Evolutionary conservation across 37 sponge, comb jelly and placozoan genomes (phyloP), one percentile per base, ranked within the genome.

Genomic region (Ephydatia muelleri): DNA sequence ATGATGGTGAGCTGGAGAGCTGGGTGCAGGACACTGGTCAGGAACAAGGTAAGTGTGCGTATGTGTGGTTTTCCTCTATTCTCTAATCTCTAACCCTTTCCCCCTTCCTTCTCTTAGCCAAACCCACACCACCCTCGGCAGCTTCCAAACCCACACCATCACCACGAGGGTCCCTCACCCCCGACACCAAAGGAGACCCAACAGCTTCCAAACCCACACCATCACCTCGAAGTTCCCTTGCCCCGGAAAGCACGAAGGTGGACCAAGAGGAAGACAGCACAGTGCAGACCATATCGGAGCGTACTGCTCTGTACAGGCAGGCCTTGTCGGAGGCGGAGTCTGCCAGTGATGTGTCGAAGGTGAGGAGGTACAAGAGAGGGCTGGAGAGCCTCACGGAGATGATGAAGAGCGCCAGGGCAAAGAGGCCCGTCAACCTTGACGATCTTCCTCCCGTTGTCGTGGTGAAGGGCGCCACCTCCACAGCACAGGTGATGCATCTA

Each of bases 291-390:
- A 64, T 92, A 22, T 48, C 65, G 2, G 93, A 85, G 40, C 72
- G 93, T 47, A 33, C 84, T 49, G 69, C 39, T 33, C 32, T 89
- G 84, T 93, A 93, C 40, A 28, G 83, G 75, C 69, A 77, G 49
- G 95, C 87, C 6, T 37, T 92, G 32, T 38, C 33, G 57, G 80
- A 72, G 33, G 89, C 95, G 0, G 80, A 94, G 80, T 36, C 29
- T 0, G 81, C 57, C 1, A 86, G 89, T 5, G 93, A 92, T 12
- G 32, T 74, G 25, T 81, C 91, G 19, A 95, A 95, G 86, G 79
- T 49, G 9, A 79, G 93, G 21, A 70, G 96, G 16, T 93, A 90
- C 87, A 87, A 84, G 79, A 72, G 93, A 38, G 83, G 78, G 32
- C 72, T 92, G 39, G 77, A 67, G 34, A 88, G 78, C 34, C n/a